A percentile compares a stretch with the other conserved stretches of the same genome.
phyloP scores from a whole-genome alignment of 1,140 invertebrate genomes.

The Bombus huntii region DNA sequence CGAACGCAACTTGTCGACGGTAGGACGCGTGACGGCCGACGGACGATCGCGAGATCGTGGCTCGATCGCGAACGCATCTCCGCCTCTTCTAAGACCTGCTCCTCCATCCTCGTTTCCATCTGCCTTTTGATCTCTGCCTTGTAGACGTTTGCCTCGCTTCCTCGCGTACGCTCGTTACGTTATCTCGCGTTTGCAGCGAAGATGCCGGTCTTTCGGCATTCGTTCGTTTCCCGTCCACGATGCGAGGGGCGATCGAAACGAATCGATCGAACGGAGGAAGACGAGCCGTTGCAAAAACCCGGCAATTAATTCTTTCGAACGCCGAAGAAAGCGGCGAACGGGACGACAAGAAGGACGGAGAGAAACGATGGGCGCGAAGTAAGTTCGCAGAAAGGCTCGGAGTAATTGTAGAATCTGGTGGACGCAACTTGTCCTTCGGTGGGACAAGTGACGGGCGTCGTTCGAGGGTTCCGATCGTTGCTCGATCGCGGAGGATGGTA shows the following conservation, averaged over 20 bases:
- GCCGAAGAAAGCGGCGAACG: background rate
- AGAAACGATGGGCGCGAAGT: constrained; percentile 58
- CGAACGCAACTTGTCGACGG: constrained; percentile 12
- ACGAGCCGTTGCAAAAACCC: background rate
- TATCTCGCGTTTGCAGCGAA: background rate
- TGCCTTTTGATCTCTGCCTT: constrained; percentile 3
- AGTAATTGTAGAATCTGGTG: constrained; percentile 81
- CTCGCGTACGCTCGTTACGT: background rate
- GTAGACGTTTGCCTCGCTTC: background rate
- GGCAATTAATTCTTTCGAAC: constrained; percentile 15
- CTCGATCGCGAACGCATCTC: constrained; percentile 14
- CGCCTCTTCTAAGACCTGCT: background rate
- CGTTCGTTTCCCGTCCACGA: background rate
- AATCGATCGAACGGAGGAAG: background rate
- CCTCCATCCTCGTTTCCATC: background rate
- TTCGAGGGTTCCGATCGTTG: constrained; percentile 60
- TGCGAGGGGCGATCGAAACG: background rate
- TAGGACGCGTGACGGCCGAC: constrained; percentile 5
- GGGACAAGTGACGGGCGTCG: constrained; percentile 74
- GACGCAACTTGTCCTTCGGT: constrained; percentile 77
- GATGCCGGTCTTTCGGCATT: background rate
- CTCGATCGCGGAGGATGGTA: constrained; percentile 50
- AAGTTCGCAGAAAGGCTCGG: constrained; percentile 76
- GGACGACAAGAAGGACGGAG: too few relatives aligned
- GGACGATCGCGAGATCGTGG: constrained; percentile 2